A percentile compares a stretch with the other conserved stretches of the same genome.
These are phyloP conservation scores for Cynopterus sphinx DNA, from an alignment of 2,797 vertebrate genomes.

Conservation along the genomic window DNA sequence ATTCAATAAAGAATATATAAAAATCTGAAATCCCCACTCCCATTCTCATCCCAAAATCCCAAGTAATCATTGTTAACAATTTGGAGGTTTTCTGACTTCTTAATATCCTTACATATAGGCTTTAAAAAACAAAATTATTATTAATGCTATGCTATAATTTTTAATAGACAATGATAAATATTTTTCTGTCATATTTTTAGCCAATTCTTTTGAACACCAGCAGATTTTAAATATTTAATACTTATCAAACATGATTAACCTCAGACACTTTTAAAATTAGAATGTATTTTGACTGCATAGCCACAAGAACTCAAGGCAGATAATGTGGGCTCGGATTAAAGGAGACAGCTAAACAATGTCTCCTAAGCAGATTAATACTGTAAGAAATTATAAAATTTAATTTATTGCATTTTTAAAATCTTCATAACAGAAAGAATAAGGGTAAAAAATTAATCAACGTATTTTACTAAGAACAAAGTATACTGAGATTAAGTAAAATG, in stretches of 20 bases:
- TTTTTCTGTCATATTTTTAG: background rate
- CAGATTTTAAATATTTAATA: background rate
- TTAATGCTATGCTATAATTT: background rate
- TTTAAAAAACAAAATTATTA: background rate
- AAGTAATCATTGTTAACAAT: background rate
- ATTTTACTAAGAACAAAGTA: slow-evolving; percentile 18
- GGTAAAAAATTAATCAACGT: background rate
- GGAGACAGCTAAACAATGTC: background rate
- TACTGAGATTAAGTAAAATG: background rate
- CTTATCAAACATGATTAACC: background rate
- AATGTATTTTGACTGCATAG: background rate
- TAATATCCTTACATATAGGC: background rate
- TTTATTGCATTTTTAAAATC: background rate
- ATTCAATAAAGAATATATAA: background rate
- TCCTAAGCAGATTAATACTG: background rate
- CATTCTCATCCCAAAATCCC: background rate
- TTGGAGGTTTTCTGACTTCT: slow-evolving; percentile 15
- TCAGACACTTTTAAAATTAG: background rate
- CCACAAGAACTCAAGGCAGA: background rate
- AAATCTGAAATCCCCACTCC: background rate
- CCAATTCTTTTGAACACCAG: background rate
- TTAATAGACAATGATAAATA: background rate
- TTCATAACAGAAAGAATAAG: slow-evolving; percentile 5
- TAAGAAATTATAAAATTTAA: slow-evolving; percentile 6
- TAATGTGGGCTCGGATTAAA: background rate